phyloP scores from a whole-genome alignment of 2,113 vertebrate species.

The Nothoprocta pentlandii region DNA sequence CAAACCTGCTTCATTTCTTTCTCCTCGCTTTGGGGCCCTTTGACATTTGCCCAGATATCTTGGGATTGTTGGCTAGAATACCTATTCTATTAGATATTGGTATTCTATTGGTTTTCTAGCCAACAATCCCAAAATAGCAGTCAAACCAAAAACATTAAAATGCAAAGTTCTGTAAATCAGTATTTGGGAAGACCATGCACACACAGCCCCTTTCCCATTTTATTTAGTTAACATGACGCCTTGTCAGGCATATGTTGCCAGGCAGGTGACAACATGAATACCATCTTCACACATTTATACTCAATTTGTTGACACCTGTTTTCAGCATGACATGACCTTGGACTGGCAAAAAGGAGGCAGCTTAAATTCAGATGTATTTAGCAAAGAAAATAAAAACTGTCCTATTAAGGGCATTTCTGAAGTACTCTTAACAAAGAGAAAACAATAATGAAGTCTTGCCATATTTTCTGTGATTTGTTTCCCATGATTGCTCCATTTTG shows the following conservation, averaged over 20 bases:
- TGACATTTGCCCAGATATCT: not conserved
- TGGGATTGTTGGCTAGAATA: too few relatives aligned
- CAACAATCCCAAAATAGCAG: not conserved
- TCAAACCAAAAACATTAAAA: not conserved
- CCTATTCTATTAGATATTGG: too few relatives aligned
- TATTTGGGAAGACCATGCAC: not conserved
- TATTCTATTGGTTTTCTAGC: not conserved
- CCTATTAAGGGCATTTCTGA: not conserved
- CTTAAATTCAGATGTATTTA: not conserved
- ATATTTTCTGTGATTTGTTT: not conserved
- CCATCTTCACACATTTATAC: not conserved
- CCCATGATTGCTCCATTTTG: not conserved
- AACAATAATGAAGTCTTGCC: not conserved
- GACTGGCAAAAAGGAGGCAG: not conserved
- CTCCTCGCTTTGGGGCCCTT: not conserved
- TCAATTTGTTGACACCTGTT: not conserved
- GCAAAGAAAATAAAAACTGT: not conserved
- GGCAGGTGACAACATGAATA: not conserved
- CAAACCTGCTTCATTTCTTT: not conserved
- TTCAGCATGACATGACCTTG: not conserved
- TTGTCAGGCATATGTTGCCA: not conserved
- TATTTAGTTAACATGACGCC: not conserved
- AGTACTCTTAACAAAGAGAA: not conserved
- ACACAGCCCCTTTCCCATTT: not conserved
- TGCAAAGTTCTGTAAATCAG: not conserved